Base-by-base conservation (phyloP, 2,797 vertebrate genomes). In the Capromys pilorides region DNA sequence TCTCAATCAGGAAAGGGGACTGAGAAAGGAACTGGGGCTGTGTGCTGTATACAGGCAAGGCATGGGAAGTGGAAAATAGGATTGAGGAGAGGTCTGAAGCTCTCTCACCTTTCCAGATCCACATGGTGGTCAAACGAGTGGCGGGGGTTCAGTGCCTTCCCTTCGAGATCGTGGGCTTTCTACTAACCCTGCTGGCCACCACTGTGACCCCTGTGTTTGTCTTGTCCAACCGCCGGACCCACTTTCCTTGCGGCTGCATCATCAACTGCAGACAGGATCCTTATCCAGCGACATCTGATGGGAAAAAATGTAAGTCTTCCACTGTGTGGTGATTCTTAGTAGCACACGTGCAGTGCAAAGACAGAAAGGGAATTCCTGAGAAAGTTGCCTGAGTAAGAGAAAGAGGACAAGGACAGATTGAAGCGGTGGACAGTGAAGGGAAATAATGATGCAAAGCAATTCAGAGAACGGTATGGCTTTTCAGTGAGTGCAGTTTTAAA, bases 231-330 rank as follows among this genome's bases (percentile, higher is more conserved):
- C 98, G 97, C 96, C 99, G 99, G 99, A 98, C 98, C 95, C 99
- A 99, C 97, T 98, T 99, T 97, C 99, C 99, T 28, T 99, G 99
- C 19, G 99, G 99, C 95, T 99, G 99, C 98, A 99, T 99, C 98
- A 99, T 99, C 98, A 99, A 99, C 95, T 99, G 99, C 98, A 98
- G 98, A 91, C 98, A 96, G 96, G 98, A 97, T 51, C 41, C 97
- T 0, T 95, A 62, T 2, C 69, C 96, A 0, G 96, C 97, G 66
- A 80, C 96, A 21, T 98, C 98, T 0, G 98, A 98, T 59, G 97
- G 98, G 49, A 96, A 97, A 97, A 98, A 98, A 98, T 97, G 98
- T 99, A 97, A 98, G 98, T 97, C 77, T 13, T n/a, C 26, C 2
- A 4, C 4, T 5, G n/a, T 18, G 77, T 0, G 0, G 22, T 1